Percentiles rank a stretch among this genome's conserved stretches.
Evolutionary conservation across 2,797 vertebrate genomes (phyloP).

Genomic region (Phoeniculus purpureus): DNA sequence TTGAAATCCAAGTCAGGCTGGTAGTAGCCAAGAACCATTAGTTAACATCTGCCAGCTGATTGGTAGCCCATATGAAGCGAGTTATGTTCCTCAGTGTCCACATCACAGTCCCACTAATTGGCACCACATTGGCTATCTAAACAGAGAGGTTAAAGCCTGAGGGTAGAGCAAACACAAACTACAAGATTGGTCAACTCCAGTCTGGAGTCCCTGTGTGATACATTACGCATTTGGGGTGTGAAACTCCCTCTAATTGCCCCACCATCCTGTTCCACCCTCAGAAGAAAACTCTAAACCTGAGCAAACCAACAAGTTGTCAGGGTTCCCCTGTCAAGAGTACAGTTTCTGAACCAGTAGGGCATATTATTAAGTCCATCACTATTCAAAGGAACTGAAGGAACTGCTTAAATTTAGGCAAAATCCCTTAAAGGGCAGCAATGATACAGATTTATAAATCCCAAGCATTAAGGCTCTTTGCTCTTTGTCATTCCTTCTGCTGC

Average conservation of each 20-base stretch:
- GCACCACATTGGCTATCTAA: constrained; percentile 59
- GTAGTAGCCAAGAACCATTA: constrained; percentile 56
- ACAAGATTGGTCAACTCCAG: neutral
- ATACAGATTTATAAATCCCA: neutral
- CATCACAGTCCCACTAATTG: constrained; percentile 48
- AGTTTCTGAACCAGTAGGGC: neutral
- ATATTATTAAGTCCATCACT: neutral
- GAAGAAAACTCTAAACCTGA: neutral
- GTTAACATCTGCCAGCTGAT: constrained; percentile 61
- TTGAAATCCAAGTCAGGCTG: constrained; percentile 57
- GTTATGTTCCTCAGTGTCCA: constrained; percentile 5
- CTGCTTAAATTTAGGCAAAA: neutral
- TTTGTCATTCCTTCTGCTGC: neutral
- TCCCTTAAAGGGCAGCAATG: neutral
- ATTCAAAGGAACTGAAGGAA: neutral
- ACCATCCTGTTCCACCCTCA: constrained; percentile 12
- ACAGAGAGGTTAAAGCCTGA: constrained; percentile 44
- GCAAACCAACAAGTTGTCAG: constrained; percentile 9
- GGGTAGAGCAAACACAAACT: neutral
- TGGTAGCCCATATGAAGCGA: constrained; percentile 33
- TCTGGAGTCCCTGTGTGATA: constrained; percentile 5
- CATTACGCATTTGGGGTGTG: neutral
- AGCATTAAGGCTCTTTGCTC: neutral
- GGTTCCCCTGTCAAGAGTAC: neutral
- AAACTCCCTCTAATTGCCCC: constrained; percentile 17